These are phyloP conservation scores for Melanophora roralis DNA, from an alignment of 2,888 invertebrate genomes.

Conservation along the genomic window DNA sequence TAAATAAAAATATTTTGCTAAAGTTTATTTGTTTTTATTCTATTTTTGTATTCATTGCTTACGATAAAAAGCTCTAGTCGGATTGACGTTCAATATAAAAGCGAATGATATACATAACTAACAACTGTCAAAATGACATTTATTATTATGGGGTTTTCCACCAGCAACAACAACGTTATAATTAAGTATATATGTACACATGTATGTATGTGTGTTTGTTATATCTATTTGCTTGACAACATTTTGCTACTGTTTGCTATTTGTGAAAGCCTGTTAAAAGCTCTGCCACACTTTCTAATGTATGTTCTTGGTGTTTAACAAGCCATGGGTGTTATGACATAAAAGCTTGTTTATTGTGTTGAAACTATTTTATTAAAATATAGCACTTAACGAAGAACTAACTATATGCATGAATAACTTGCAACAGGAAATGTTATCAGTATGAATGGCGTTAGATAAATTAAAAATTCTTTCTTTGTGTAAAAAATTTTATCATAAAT, in stretches of 20 bases:
- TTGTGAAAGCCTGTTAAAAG: neutral
- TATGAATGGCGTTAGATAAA: constrained; percentile 55
- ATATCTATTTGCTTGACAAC: neutral
- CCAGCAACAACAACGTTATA: too few species aligned
- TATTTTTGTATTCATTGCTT: neutral
- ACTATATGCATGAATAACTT: constrained; percentile 43
- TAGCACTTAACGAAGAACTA: constrained; percentile 4
- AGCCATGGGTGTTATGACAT: constrained; percentile 37
- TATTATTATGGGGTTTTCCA: constrained; percentile 15
- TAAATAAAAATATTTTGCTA: too few species aligned
- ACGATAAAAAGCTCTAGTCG: constrained; percentile 24
- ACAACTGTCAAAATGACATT: constrained; percentile 50
- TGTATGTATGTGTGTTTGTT: too few species aligned
- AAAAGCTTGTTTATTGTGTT: neutral
- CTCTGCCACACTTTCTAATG: neutral
- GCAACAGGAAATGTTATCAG: constrained; percentile 56
- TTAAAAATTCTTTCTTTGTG: neutral
- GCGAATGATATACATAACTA: neutral
- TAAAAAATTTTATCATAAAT: constrained; percentile 15
- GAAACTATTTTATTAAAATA: neutral
- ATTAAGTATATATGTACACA: too few species aligned
- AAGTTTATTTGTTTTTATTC: constrained; percentile 16
- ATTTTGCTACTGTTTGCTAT: constrained; percentile 4
- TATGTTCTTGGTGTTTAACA: constrained; percentile 35
- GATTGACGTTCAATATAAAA: constrained; percentile 26